These are phyloP conservation scores for Premnoplex brunnescens DNA, from an alignment of 2,797 vertebrate genomes.

Conservation along the genomic window DNA sequence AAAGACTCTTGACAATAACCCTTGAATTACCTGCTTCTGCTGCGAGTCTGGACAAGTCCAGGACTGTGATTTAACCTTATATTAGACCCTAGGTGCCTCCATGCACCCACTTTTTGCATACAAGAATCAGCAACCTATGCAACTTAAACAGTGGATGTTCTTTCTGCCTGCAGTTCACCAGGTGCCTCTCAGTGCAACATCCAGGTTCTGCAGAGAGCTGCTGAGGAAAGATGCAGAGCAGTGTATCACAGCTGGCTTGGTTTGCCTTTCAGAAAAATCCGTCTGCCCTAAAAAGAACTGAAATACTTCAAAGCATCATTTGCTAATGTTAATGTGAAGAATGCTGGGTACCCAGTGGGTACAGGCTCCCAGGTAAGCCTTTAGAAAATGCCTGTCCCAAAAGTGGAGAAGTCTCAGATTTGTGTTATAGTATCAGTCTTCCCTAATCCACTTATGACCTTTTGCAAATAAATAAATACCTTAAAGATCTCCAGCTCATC, in stretches of 20 bases:
- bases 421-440: background rate
- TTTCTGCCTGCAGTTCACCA: background rate
- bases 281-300: background rate
- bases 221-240: background rate
- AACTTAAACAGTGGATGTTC: background rate
- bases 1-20: background rate
- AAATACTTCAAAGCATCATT: background rate
- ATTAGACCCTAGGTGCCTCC: background rate
- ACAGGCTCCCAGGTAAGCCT: background rate
- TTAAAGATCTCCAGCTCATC: background rate
- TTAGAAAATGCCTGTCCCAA: background rate
- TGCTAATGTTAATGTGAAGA: background rate
- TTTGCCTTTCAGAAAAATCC: background rate
- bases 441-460: background rate
- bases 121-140: background rate
- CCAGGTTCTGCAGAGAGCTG: background rate
- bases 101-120: background rate
- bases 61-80: background rate
- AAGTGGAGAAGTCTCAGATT: background rate
- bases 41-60: background rate
- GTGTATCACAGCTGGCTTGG: background rate
- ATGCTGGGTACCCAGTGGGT: background rate
- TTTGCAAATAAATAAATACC: background rate
- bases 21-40: background rate
- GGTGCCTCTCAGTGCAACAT: background rate